Percentiles rank a stretch among this genome's conserved stretches.
phyloP scores from a whole-genome alignment of 2,113 vertebrate species.

The Oreocharis arfaki region DNA sequence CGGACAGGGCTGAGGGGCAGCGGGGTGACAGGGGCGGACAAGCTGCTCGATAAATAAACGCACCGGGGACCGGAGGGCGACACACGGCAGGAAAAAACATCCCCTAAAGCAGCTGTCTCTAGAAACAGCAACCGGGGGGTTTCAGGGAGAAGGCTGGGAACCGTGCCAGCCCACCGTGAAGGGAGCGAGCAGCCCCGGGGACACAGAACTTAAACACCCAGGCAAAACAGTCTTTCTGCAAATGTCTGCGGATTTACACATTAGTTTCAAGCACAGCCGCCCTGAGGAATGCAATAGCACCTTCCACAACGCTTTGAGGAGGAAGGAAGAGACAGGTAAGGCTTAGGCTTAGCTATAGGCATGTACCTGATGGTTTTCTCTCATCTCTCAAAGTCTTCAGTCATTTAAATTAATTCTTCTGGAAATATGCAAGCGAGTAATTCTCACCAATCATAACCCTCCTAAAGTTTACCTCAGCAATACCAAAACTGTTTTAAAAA shows the following conservation, averaged over 20 bases:
- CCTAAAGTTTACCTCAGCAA: background rate
- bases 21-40: background rate
- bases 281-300: background rate
- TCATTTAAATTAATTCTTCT: background rate
- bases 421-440: fast-evolving
- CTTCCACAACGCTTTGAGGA: background rate
- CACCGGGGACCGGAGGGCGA: background rate
- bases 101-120: background rate
- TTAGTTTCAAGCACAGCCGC: background rate
- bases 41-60: no score
- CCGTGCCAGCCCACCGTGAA: background rate
- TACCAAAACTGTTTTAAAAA: background rate
- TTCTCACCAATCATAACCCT: background rate
- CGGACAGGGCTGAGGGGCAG: background rate
- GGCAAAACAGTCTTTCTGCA: background rate
- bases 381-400: background rate
- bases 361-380: background rate
- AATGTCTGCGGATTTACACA: background rate
- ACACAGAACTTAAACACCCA: background rate
- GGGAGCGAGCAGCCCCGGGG: background rate
- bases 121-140: background rate
- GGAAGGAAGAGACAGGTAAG: background rate
- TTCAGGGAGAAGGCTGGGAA: background rate
- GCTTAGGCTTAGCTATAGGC: background rate
- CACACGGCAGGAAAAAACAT: background rate